Conservation (phyloP, 2,113 vertebrate genomes). For the Craseonycteris thonglongyai region DNA sequence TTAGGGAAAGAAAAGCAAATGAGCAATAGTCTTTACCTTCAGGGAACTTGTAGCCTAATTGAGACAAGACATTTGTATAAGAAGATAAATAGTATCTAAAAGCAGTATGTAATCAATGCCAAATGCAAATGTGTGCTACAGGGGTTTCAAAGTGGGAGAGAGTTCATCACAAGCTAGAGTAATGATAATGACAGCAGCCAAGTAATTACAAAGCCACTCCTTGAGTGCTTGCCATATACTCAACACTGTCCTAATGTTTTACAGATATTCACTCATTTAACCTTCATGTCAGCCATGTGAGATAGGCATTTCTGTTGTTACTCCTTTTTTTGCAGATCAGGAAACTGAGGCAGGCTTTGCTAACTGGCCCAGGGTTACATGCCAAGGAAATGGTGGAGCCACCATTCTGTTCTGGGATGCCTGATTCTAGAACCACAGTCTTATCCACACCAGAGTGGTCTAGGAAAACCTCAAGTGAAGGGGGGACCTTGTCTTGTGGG, state of each 20-base stretch:
- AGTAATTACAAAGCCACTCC: background rate
- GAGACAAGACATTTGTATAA: background rate
- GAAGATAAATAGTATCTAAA: background rate
- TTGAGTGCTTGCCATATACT: background rate
- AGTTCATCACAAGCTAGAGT: background rate
- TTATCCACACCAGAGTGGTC: background rate
- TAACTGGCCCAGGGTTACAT: background rate
- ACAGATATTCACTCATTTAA: background rate
- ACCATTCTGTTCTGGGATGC: background rate
- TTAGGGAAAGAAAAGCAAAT: background rate
- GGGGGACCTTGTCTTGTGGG: background rate
- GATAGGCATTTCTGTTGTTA: background rate
- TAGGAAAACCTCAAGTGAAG: background rate
- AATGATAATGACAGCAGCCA: background rate
- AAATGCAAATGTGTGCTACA: background rate
- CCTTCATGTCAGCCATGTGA: background rate
- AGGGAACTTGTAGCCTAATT: background rate
- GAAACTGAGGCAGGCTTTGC: background rate
- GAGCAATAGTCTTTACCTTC: background rate
- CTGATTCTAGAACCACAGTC: background rate
- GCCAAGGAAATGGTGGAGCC: background rate
- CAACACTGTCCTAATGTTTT: background rate
- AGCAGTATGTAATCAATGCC: background rate
- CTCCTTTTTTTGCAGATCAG: background rate
- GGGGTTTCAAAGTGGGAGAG: background rate